Conservation (phyloP, 1,140 invertebrate species). For the Meteorus sp. region DNA sequence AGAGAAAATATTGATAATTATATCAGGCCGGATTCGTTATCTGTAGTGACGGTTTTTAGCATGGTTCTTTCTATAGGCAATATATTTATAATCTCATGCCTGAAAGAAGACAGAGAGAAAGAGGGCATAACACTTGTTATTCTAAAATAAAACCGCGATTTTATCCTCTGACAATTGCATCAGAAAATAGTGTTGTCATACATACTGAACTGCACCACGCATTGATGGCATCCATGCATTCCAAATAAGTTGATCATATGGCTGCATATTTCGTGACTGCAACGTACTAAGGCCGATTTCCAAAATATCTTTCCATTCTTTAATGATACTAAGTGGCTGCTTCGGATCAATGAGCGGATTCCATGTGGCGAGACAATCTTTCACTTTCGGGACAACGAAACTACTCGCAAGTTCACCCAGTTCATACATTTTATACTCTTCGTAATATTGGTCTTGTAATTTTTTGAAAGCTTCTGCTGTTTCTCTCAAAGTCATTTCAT, state of each 20-base stretch:
- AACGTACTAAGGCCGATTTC: conserved; percentile 55
- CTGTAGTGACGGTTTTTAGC: not conserved
- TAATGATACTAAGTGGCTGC: conserved; percentile 67
- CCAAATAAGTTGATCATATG: conserved; percentile 84
- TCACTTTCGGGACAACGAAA: conserved; percentile 69
- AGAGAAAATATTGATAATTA: conserved; percentile 29
- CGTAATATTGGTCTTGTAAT: conserved; percentile 67
- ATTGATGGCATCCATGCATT: conserved; percentile 86
- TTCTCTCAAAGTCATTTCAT: conserved; percentile 70
- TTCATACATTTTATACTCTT: conserved; percentile 69
- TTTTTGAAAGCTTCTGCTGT: conserved; percentile 74
- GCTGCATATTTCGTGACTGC: conserved; percentile 66
- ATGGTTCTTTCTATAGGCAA: no score
- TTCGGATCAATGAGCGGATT: conserved; percentile 69
- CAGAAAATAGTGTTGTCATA: conserved; percentile 23
- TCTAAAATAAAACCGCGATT: no score
- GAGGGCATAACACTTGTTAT: no score
- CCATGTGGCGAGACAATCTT: conserved; percentile 72
- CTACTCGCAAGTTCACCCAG: conserved; percentile 68
- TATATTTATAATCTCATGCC: no score
- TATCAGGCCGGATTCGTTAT: conserved; percentile 4
- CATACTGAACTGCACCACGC: conserved; percentile 69
- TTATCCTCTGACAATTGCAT: conserved; percentile 1
- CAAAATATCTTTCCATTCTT: conserved; percentile 73
- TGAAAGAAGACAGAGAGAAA: no score